Base-by-base conservation (phyloP, 2,888 invertebrate genomes). In the Tethea ocularis region DNA sequence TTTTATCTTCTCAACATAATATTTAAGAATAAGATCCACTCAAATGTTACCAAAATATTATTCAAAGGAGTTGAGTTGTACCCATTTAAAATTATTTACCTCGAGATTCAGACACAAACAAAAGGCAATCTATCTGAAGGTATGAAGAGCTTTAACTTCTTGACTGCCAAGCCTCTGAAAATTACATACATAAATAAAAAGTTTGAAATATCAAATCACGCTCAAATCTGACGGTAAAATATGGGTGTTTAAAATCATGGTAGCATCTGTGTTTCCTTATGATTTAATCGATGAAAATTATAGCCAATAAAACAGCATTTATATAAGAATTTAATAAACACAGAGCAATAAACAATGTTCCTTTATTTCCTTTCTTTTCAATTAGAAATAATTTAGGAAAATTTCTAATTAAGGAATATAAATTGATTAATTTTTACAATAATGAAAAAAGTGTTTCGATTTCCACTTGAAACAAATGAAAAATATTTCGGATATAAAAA, bases 241-340 rank as follows among this genome's bases (percentile, higher is more conserved):
- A 46, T 20, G 41, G 41, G 41, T 46, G 41, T 46, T 38, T 46
- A 46, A 46, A 46, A 46, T 46, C 20, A 10, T 46, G 46, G 46
- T 20, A 46, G 8, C 46, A 46, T 46, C 46, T 46, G 46, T 3
- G 46, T 20, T 46, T 46, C 46, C 46, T 46, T 20, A 10, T 10
- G 17, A 46, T 20, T 10, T 1, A 10, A 46, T 46, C 41, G 20
- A 17, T 46, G 41, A 46, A 20, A 46, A 46, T 46, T 17, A 46
- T 20, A 20, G 46, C 20, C 46, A 17, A 46, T 46, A 46, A 46
- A 46, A 46, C 7, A 46, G 2, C 0, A 20, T 20, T 46, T 46
- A 20, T 20, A 20, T 20, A 46, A 10, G 13, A 38, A 15, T 7
- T 38, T 15, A 38, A 38, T 7, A n/a, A n/a, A n/a, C n/a, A n/a